These are phyloP conservation scores for Hylaeus volcanicus DNA, from an alignment of 1,140 invertebrate species.

Conservation along the genomic window DNA sequence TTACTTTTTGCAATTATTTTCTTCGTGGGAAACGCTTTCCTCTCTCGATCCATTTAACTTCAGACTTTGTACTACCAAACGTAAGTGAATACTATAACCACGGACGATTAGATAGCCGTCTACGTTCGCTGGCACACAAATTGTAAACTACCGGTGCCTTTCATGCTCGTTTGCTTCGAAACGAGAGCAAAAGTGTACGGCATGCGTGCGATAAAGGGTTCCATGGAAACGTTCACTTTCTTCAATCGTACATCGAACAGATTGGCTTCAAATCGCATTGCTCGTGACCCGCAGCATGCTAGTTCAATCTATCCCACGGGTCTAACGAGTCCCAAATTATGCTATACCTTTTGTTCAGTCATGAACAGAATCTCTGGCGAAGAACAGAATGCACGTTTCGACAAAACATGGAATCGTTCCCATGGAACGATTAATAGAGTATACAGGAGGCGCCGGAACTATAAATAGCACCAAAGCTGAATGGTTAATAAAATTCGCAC, in stretches of 20 bases:
- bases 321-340: constrained; percentile 23
- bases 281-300: background rate
- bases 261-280: constrained; percentile 31
- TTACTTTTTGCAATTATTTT: too few species aligned
- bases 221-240: constrained; percentile 48
- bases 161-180: background rate
- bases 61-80: too few species aligned
- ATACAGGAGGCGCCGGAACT: background rate
- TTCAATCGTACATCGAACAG: constrained; percentile 8
- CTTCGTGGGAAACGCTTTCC: too few species aligned
- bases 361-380: background rate
- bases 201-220: constrained; percentile 34
- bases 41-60: too few species aligned
- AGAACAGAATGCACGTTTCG: background rate
- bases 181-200: background rate
- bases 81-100: constrained; percentile 25
- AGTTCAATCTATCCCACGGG: constrained; percentile 21
- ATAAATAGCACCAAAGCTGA: too few species aligned
- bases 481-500: too few species aligned
- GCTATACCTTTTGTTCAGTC: background rate
- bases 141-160: constrained; percentile 32
- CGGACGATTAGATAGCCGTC: constrained; percentile 36
- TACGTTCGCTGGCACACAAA: constrained; percentile 24
- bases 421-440: too few species aligned
- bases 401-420: too few species aligned